Percentiles rank a stretch among this genome's conserved stretches.
Evolutionary conservation across 2,113 vertebrate species (phyloP).

Genomic region (Prolemur simus): DNA sequence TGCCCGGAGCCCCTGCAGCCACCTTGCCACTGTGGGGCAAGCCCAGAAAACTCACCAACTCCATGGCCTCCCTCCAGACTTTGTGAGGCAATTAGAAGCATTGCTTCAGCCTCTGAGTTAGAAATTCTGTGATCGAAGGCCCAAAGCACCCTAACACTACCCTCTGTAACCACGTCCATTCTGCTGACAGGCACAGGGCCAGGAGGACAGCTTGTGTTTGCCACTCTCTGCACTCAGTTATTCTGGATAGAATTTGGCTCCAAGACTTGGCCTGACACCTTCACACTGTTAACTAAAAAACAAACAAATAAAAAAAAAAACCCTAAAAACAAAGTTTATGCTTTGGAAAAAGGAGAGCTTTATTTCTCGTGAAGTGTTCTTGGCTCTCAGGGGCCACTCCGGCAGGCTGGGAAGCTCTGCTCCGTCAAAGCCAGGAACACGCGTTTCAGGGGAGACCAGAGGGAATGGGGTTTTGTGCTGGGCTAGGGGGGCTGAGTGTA

Average conservation of each 20-base stretch:
- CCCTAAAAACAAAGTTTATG: too few relatives aligned
- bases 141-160: background rate
- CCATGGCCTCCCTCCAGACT: background rate
- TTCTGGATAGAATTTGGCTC: background rate
- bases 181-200: background rate
- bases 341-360: too few relatives aligned
- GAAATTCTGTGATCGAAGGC: background rate
- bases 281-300: background rate
- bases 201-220: background rate
- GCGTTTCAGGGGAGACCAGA: too few relatives aligned
- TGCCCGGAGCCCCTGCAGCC: background rate
- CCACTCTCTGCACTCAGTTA: background rate
- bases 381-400: too few relatives aligned
- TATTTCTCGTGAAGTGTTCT: too few relatives aligned
- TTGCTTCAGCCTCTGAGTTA: background rate
- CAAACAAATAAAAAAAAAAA: too few relatives aligned
- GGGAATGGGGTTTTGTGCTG: too few relatives aligned
- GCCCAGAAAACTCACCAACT: background rate
- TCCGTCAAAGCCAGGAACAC: too few relatives aligned
- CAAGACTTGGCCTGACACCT: background rate
- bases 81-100: background rate
- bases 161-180: background rate
- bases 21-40: background rate
- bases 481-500: too few relatives aligned
- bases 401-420: too few relatives aligned